Conservation (phyloP, 2,113 vertebrate species). For the Hoplias malabaricus region DNA sequence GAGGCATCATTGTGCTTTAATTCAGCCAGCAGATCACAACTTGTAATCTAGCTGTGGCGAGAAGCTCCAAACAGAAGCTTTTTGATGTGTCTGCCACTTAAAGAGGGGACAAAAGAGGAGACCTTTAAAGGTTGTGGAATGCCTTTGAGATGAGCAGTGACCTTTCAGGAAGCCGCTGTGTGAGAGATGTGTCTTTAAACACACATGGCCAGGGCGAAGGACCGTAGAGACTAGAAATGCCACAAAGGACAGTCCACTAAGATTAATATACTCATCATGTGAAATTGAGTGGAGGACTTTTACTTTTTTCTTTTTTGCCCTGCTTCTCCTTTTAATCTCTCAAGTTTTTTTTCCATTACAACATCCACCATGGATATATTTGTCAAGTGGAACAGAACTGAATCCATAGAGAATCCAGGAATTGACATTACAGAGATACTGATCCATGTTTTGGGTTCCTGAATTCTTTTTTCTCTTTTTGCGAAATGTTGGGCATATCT, state of each 20-base stretch:
- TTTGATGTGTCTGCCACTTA: constrained; percentile 64
- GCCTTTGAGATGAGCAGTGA: constrained; percentile 71
- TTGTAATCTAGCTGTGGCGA: constrained; percentile 62
- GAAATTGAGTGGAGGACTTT: constrained; percentile 48
- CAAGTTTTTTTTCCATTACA: constrained; percentile 59
- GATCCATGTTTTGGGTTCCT: constrained; percentile 3
- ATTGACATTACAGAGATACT: constrained; percentile 20
- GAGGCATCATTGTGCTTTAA: constrained; percentile 35
- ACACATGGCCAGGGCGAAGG: constrained; percentile 37
- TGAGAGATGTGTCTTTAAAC: constrained; percentile 49
- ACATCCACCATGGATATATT: constrained; percentile 61
- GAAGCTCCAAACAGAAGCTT: constrained; percentile 29
- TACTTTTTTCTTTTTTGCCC: too few relatives aligned
- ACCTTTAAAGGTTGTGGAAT: constrained; percentile 75
- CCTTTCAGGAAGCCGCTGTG: constrained; percentile 65
- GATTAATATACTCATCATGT: constrained; percentile 73
- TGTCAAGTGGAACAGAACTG: constrained; percentile 66
- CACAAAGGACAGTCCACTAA: constrained; percentile 65
- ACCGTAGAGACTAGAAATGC: constrained; percentile 54
- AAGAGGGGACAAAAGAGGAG: constrained; percentile 65
- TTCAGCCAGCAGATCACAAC: constrained; percentile 47
- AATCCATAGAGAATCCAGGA: constrained; percentile 5
- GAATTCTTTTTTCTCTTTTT: background rate
- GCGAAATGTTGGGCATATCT: background rate
- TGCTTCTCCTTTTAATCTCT: constrained; percentile 62